Conservation (phyloP, 2,797 vertebrate genomes). For the Ataeniobius toweri region DNA sequence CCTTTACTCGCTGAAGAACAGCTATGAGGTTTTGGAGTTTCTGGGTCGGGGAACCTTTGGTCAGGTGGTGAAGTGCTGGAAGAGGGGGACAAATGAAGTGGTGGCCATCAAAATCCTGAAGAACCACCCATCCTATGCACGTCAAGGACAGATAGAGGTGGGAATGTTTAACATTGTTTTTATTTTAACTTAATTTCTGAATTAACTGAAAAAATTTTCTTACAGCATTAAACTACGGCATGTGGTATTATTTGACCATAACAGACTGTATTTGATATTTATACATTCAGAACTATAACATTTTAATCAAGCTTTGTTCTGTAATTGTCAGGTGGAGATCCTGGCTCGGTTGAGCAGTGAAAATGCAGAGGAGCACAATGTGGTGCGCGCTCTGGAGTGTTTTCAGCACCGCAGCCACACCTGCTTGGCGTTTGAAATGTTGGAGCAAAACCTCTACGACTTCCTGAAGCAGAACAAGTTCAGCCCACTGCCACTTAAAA, state of each 20-base stretch:
- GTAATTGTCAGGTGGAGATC: constrained; percentile 81
- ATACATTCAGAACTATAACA: background rate
- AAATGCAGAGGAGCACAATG: constrained; percentile 94
- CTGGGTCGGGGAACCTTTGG: constrained; percentile 95
- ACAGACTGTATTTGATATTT: background rate
- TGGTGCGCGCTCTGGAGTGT: constrained; percentile 95
- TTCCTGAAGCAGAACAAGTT: constrained; percentile 99
- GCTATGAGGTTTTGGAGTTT: constrained; percentile 95
- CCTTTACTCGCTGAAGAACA: constrained; percentile 92
- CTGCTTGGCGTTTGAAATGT: constrained; percentile 97
- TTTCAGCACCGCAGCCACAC: constrained; percentile 97
- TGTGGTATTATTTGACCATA: background rate
- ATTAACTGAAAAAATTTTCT: background rate
- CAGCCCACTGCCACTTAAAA: constrained; percentile 95
- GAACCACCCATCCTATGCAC: constrained; percentile 97
- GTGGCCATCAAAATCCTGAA: constrained; percentile 97
- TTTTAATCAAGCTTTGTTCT: background rate
- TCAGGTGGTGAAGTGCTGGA: constrained; percentile 98
- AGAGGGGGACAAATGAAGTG: constrained; percentile 92
- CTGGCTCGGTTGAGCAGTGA: constrained; percentile 92
- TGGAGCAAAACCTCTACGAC: constrained; percentile 98
- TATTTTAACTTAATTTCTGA: background rate
- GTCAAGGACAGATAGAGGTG: constrained; percentile 96
- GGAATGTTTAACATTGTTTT: constrained; percentile 47
- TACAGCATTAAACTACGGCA: background rate